phyloP scores from a whole-genome alignment of 2,888 invertebrate genomes.

The Branchinecta sandiegonensis region DNA sequence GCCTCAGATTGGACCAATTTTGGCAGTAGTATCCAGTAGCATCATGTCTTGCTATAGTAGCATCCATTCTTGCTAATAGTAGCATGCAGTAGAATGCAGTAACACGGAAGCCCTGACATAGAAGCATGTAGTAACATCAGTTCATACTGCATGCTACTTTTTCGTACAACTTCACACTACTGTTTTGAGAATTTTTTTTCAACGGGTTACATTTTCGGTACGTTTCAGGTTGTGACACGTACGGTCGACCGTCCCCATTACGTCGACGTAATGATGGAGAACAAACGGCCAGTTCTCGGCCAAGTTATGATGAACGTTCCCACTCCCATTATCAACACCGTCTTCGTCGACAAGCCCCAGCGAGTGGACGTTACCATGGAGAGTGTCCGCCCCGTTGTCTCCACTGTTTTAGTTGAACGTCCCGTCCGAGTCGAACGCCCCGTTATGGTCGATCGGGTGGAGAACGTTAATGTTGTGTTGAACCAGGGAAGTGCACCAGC shows the following conservation, averaged over 20 bases:
- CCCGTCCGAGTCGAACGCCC: neutral
- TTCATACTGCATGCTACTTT: too few species aligned
- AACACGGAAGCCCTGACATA: too few species aligned
- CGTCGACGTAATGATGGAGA: constrained; percentile 9
- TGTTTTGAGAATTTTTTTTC: too few species aligned
- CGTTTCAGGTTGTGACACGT: constrained; percentile 1
- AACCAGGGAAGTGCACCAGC: neutral
- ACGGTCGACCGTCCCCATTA: constrained; percentile 4
- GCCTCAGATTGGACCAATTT: too few species aligned
- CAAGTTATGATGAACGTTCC: neutral
- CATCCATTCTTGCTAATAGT: too few species aligned
- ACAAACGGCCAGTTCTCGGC: neutral
- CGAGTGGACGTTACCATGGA: constrained; percentile 10
- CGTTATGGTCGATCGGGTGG: neutral
- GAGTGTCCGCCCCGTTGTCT: neutral
- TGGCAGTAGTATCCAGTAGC: too few species aligned
- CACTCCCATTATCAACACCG: neutral
- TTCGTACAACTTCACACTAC: too few species aligned
- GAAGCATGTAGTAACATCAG: too few species aligned
- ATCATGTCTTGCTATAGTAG: too few species aligned
- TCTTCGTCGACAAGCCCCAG: constrained; percentile 4
- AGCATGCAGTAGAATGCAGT: too few species aligned
- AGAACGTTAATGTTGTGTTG: neutral
- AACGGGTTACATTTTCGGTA: neutral
- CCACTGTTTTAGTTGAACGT: constrained; percentile 1